Conservation (phyloP, 2,113 vertebrate species). For the Paradoxurus hermaphroditus region DNA sequence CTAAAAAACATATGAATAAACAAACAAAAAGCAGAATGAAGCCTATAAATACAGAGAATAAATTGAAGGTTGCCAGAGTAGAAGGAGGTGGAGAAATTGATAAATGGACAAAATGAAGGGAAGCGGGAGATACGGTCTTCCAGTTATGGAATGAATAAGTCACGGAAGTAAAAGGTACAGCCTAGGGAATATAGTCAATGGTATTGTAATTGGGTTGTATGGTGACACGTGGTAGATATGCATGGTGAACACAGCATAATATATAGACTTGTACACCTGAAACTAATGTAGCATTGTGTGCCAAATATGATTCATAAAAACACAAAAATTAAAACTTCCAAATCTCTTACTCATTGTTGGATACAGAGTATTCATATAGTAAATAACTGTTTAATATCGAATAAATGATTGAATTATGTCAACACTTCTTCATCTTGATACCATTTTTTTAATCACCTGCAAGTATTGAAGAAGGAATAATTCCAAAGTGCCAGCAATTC, state of each 20-base stretch:
- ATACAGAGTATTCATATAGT: background rate
- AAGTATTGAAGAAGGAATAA: slow-evolving; percentile 20
- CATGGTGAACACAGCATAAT: background rate
- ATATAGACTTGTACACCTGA: background rate
- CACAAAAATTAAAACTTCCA: background rate
- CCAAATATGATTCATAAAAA: background rate
- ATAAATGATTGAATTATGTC: background rate
- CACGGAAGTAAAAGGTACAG: background rate
- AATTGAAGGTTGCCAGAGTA: background rate
- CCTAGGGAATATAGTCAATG: background rate
- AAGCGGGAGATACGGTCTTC: background rate
- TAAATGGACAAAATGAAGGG: background rate
- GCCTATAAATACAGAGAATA: background rate
- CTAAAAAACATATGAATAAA: background rate
- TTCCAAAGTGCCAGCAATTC: background rate
- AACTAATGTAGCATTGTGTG: background rate
- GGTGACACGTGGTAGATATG: background rate
- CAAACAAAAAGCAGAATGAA: background rate
- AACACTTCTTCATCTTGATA: background rate
- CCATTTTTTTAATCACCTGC: slow-evolving; percentile 8
- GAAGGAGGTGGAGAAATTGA: background rate
- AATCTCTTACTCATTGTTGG: background rate
- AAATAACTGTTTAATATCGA: background rate
- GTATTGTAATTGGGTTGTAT: background rate
- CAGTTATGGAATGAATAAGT: background rate